Conservation (phyloP, 2,797 vertebrate species). For the Acipenser transmontanus region DNA sequence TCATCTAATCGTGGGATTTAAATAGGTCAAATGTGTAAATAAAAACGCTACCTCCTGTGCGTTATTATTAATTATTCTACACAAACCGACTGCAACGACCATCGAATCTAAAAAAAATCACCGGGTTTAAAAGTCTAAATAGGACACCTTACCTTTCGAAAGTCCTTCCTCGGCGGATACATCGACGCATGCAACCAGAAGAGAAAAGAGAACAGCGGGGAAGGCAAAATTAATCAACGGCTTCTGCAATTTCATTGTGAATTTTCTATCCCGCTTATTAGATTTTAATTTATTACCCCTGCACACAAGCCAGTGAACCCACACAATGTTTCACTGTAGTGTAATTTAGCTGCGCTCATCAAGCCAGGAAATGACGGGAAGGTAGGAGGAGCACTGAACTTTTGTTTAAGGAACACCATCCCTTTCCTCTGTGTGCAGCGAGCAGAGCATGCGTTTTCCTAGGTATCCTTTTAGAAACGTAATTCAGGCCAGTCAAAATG, state of each 20-base stretch:
- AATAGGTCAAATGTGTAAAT: no score
- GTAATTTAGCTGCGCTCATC: neutral
- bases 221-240: slow-evolving; percentile 32
- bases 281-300: neutral
- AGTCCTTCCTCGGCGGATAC: slow-evolving; percentile 37
- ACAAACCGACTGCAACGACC: no score
- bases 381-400: neutral
- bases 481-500: no score
- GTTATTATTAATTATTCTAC: no score
- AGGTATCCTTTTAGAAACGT: no score
- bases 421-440: no score
- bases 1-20: no score
- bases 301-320: neutral
- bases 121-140: neutral
- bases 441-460: no score
- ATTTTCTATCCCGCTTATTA: slow-evolving; percentile 4
- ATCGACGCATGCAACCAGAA: slow-evolving; percentile 36
- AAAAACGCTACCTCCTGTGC: no score
- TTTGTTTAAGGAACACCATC: no score
- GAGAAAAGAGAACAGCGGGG: slow-evolving; percentile 39
- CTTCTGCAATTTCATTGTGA: slow-evolving; percentile 42
- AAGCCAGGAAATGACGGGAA: slow-evolving; percentile 36
- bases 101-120: neutral
- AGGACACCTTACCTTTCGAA: slow-evolving; percentile 47
- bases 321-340: neutral